Conservation (phyloP, 2,113 vertebrate genomes). For the Psittacula cyanocephala region DNA sequence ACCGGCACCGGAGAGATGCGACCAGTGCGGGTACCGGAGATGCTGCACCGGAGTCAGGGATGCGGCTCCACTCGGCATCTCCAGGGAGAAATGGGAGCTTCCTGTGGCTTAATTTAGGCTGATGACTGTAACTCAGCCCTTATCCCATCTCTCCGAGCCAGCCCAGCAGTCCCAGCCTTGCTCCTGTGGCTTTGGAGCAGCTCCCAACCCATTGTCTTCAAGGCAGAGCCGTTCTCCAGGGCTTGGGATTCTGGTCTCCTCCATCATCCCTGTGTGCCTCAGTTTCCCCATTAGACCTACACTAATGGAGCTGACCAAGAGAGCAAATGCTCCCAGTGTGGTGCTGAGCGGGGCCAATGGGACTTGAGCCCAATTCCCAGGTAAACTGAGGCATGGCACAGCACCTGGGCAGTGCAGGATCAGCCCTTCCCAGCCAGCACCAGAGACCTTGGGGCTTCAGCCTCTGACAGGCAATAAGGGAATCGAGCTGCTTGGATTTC, state of each 20-base stretch:
- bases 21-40: rapidly evolving
- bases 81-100: neutral
- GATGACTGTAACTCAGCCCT: neutral
- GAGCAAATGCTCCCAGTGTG: rapidly evolving
- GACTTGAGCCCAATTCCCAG: neutral
- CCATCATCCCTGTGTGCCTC: neutral
- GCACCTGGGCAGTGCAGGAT: neutral
- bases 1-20: rapidly evolving
- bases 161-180: neutral
- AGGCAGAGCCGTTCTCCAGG: neutral
- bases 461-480: rapidly evolving
- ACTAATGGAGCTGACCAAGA: neutral
- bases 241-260: neutral
- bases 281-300: neutral
- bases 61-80: neutral
- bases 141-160: neutral
- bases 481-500: neutral
- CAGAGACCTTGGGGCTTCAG: neutral
- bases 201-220: neutral
- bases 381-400: neutral
- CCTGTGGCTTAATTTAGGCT: neutral
- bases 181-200: rapidly evolving
- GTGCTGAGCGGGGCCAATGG: neutral
- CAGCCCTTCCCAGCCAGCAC: neutral
- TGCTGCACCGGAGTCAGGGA: neutral